Conservation (phyloP, 2,888 invertebrate genomes). For the Linyphia triangularis region DNA sequence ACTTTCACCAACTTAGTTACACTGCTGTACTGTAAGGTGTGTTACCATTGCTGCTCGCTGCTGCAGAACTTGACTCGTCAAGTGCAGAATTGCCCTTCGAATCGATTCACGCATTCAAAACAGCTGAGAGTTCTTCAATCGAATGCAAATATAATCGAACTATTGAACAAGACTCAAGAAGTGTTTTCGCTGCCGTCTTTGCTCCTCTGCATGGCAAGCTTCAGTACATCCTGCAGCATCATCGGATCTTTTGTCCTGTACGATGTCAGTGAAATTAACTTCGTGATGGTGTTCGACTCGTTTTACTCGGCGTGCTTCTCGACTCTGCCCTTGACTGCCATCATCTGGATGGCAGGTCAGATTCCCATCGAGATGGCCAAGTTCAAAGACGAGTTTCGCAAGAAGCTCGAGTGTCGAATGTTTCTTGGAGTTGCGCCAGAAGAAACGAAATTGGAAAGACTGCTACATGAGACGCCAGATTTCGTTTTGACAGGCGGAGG, state of each 20-base stretch:
- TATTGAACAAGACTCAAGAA: background rate
- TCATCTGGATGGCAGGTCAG: background rate
- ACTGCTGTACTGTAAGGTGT: background rate
- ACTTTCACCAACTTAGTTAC: background rate
- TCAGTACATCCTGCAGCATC: background rate
- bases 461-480: background rate
- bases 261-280: background rate
- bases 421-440: background rate
- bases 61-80: background rate
- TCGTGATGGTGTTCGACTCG: background rate
- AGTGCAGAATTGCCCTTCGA: background rate
- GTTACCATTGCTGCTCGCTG: background rate
- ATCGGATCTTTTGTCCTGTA: background rate
- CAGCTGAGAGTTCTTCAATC: background rate
- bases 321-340: background rate
- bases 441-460: background rate
- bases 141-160: background rate
- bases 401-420: background rate
- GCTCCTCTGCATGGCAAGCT: background rate
- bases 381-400: background rate
- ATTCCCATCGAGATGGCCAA: background rate
- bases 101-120: background rate
- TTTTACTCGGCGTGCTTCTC: background rate
- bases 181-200: background rate
- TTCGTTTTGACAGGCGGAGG: background rate